Conservation (phyloP, 2,113 vertebrate genomes). For the Macroglossus sobrinus region DNA sequence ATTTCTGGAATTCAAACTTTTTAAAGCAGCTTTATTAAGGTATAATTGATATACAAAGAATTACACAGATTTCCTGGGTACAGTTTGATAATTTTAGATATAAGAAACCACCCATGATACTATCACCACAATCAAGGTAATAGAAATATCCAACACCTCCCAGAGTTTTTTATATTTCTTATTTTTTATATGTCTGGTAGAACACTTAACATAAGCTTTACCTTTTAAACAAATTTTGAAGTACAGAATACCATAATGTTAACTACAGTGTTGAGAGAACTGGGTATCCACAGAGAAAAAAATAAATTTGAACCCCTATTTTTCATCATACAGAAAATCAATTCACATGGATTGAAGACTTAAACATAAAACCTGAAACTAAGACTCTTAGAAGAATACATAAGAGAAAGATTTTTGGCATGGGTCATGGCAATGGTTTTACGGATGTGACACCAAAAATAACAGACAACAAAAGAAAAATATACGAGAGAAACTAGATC, state of each 20-base stretch:
- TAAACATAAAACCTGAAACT: not conserved
- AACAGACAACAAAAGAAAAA: not conserved
- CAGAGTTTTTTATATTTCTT: not conserved
- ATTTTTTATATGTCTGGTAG: not conserved
- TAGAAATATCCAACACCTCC: not conserved
- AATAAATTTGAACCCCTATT: not conserved
- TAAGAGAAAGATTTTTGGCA: not conserved
- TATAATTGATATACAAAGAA: not conserved
- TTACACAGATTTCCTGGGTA: not conserved
- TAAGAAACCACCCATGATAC: not conserved
- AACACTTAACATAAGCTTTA: not conserved
- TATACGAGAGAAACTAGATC: not conserved
- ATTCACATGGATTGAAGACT: not conserved
- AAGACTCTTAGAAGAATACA: not conserved
- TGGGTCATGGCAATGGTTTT: not conserved
- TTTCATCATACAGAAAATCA: not conserved
- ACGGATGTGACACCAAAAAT: not conserved
- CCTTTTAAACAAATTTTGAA: not conserved
- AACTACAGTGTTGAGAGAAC: not conserved
- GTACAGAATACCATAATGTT: not conserved
- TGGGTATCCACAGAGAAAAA: not conserved
- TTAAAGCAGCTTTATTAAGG: not conserved
- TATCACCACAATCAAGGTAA: not conserved
- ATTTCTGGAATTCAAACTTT: not conserved
- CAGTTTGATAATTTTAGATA: not conserved